Base-by-base conservation (phyloP, 2,888 invertebrate genomes). In the Coenonympha glycerion region DNA sequence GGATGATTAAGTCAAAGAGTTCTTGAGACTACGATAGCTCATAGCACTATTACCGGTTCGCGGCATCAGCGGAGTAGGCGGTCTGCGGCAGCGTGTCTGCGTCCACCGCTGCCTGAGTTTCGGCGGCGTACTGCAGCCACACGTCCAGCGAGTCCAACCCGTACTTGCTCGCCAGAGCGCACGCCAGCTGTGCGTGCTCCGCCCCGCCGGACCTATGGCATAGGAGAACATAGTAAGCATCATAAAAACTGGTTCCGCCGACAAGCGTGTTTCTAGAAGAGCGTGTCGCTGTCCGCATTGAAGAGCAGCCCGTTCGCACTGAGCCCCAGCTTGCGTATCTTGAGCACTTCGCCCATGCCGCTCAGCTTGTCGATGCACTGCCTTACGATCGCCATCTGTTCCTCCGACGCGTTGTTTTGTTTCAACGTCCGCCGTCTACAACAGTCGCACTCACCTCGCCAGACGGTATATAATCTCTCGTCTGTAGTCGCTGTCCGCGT, bases 101-200 rank as follows among this genome's bases (percentile, higher is more conserved):
- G 53, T 41, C 61, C 16, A 56, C 55, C 39, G 26, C 58, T 6
- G 47, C 58, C 47, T 34, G 61, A 57, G 57, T 48, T 26, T 60
- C 62, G 30, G 54, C 55, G 1, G 80, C 81, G 68, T 81, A 81
- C 56, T 73, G 71, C 58, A 84, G 71, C 83, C 85, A 85, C 70
- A 79, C 76, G 37, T 71, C 75, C 33, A 77, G 37, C 30, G 61
- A 49, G 42, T 71, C 71, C 62, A 76, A 9, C 0, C 53, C 55
- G 67, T 84, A 75, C 62, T 76, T 75, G 18, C 33, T 48, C 0
- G 73, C 79, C 19, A 85, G 68, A 1, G 68, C 47, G 18, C 68
- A 58, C 3, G 82, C 77, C 28, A 71, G 55, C 22, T 64, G 61
- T 28, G 76, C 60, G 56, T 73, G 73, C 41, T 64, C 62, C 28